phyloP scores from a whole-genome alignment of 2,113 vertebrate species.

The Axis porcinus region DNA sequence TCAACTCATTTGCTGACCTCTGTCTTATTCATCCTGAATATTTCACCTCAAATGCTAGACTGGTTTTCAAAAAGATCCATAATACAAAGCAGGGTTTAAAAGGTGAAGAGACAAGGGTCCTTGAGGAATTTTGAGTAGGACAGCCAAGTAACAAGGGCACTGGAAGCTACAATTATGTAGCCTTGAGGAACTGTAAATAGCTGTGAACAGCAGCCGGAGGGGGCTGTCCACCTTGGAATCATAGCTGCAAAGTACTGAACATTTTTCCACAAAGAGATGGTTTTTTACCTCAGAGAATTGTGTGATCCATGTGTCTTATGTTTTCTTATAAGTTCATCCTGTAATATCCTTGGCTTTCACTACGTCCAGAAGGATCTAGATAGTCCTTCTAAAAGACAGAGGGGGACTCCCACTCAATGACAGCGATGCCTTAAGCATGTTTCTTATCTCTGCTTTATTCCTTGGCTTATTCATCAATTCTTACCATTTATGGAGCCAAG shows the following conservation, averaged over 20 bases:
- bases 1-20: conserved; percentile 37
- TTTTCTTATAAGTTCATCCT: background rate
- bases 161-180: conserved; percentile 46
- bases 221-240: background rate
- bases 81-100: conserved; percentile 36
- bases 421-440: background rate
- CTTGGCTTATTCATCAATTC: background rate
- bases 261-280: background rate
- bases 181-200: conserved; percentile 47
- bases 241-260: background rate
- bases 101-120: conserved; percentile 56
- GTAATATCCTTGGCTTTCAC: background rate
- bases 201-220: background rate
- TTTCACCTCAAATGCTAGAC: conserved; percentile 45
- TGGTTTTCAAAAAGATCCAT: conserved; percentile 33
- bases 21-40: conserved; percentile 43
- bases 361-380: background rate
- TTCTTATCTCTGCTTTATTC: background rate
- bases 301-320: background rate
- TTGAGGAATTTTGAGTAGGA: conserved; percentile 55
- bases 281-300: background rate
- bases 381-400: background rate
- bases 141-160: conserved; percentile 53
- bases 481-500: background rate
- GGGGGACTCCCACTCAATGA: background rate